phyloP scores from a whole-genome alignment of 2,113 vertebrate genomes.

The Neomonachus schauinslandi region DNA sequence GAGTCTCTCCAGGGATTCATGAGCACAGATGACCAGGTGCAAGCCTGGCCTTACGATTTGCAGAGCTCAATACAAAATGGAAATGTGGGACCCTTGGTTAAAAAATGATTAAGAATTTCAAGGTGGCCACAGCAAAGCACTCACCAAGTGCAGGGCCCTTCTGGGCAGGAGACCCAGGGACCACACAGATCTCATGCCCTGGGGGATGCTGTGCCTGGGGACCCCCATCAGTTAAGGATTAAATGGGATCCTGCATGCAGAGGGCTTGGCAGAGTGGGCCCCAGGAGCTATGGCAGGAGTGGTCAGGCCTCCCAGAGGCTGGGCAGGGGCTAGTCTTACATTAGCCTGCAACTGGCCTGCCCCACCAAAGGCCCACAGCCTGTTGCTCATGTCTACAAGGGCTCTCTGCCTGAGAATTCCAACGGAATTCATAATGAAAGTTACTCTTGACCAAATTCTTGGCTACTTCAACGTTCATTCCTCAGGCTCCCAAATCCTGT shows the following conservation, averaged over 20 bases:
- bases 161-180: neutral
- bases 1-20: neutral
- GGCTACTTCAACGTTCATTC: neutral
- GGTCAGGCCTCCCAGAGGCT: neutral
- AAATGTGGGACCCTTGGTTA: neutral
- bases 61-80: neutral
- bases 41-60: neutral
- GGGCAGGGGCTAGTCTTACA: too few relatives aligned
- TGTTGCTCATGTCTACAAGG: neutral
- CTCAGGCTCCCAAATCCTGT: neutral
- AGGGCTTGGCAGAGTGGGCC: neutral
- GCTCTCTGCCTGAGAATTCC: neutral
- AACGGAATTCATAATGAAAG: neutral
- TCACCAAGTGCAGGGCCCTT: neutral
- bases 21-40: neutral
- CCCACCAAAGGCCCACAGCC: rapidly evolving
- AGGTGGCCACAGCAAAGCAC: neutral
- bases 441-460: neutral
- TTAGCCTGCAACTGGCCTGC: neutral
- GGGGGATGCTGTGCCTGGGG: neutral
- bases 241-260: neutral
- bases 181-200: neutral
- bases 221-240: neutral
- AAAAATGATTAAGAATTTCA: neutral
- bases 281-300: neutral